phyloP scores from a whole-genome alignment of 2,797 vertebrate genomes.

The Anniella stebbinsi region DNA sequence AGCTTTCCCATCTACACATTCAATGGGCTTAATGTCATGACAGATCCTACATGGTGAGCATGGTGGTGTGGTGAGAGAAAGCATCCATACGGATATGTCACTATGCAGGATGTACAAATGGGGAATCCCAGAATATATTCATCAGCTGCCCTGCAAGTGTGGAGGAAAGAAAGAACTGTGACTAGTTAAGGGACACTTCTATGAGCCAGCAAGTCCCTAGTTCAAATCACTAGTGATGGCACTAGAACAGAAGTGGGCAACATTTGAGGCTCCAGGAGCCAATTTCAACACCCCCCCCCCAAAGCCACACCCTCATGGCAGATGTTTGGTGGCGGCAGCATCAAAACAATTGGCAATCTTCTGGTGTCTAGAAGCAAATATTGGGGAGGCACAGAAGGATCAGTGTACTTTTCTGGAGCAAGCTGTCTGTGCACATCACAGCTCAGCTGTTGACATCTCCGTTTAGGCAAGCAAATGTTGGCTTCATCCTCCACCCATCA shows the following conservation, averaged over 20 bases:
- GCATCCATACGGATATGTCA: background rate
- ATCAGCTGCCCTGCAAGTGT: background rate
- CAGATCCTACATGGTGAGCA: constrained; percentile 61
- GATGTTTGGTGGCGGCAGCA: too few relatives aligned
- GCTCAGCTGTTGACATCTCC: background rate
- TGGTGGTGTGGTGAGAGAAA: background rate
- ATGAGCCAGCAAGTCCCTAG: background rate
- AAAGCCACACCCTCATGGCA: too few relatives aligned
- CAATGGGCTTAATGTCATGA: constrained; percentile 59
- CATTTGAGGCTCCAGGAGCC: background rate
- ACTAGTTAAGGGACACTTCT: background rate
- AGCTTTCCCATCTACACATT: constrained; percentile 71
- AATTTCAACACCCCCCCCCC: too few relatives aligned
- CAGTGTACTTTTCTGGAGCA: background rate
- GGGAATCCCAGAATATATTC: background rate
- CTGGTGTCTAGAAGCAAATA: background rate
- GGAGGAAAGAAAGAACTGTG: background rate
- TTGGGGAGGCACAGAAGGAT: background rate
- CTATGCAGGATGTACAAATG: background rate
- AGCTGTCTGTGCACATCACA: background rate
- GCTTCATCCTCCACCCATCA: background rate
- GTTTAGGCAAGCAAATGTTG: background rate
- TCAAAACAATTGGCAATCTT: too few relatives aligned
- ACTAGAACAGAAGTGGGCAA: background rate
- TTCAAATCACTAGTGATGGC: background rate